phyloP scores from a whole-genome alignment of 1,140 invertebrate species.

The Phymastichus coffea region DNA sequence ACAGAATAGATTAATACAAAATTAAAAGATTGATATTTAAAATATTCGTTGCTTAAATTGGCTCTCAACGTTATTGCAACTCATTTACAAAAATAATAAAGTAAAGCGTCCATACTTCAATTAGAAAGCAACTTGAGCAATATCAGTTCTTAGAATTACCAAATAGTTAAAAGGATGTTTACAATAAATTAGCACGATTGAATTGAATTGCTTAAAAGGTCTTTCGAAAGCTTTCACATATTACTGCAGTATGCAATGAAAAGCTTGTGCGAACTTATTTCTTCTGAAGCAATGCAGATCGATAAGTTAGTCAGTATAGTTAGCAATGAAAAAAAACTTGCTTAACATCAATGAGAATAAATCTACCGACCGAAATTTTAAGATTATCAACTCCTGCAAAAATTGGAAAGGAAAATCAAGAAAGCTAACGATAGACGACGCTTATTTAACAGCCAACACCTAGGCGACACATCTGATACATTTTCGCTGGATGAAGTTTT shows the following conservation, averaged over 20 bases:
- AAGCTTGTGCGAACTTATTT: too few species aligned
- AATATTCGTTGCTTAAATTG: not conserved
- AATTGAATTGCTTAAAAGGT: too few species aligned
- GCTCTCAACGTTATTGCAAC: slow-evolving; percentile 14
- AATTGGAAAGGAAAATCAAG: not conserved
- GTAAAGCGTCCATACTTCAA: not conserved
- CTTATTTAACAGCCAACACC: not conserved
- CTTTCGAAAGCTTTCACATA: too few species aligned
- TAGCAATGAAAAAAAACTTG: too few species aligned
- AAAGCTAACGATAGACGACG: slow-evolving; percentile 1
- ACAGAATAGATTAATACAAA: not conserved
- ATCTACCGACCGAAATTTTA: too few species aligned
- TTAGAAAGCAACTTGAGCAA: slow-evolving; percentile 36
- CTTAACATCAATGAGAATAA: too few species aligned
- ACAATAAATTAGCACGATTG: slow-evolving; percentile 51
- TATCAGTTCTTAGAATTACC: slow-evolving; percentile 28
- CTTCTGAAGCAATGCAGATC: too few species aligned
- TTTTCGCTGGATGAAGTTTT: slow-evolving; percentile 6
- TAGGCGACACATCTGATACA: not conserved
- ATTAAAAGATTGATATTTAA: not conserved
- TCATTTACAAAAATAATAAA: slow-evolving; percentile 4
- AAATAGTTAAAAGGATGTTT: slow-evolving; percentile 33
- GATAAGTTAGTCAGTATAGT: too few species aligned
- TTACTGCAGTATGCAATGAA: too few species aligned
- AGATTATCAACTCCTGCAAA: too few species aligned